These are phyloP conservation scores for Pogonocherus hispidulus DNA, from an alignment of 2,888 invertebrate genomes.

Conservation along the genomic window DNA sequence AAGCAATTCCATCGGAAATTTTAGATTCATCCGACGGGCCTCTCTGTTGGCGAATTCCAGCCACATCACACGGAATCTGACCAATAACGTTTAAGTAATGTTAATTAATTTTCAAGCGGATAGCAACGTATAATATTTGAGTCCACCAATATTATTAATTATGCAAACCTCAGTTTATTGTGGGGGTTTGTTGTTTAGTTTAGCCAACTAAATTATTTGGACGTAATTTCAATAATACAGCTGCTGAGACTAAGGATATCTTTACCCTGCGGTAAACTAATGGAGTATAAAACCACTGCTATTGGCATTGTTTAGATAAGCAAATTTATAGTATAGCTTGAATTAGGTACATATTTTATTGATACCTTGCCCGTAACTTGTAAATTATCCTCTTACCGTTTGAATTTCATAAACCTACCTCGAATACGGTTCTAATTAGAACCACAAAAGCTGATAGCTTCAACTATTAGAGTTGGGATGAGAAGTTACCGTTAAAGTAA, in stretches of 20 bases:
- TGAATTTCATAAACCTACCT: too few relatives aligned
- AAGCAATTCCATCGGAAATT: conserved; percentile 30
- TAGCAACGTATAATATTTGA: conserved; percentile 10
- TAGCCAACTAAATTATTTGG: neutral
- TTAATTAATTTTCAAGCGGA: conserved; percentile 26
- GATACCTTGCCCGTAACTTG: neutral
- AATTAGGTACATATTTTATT: neutral
- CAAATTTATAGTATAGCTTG: conserved; percentile 2
- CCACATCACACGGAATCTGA: conserved; percentile 13
- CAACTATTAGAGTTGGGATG: too few relatives aligned
- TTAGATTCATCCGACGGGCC: conserved; percentile 10
- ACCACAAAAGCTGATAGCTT: too few relatives aligned
- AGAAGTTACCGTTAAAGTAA: too few relatives aligned
- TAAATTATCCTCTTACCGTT: too few relatives aligned
- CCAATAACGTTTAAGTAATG: conserved; percentile 25
- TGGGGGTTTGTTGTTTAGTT: conserved; percentile 1
- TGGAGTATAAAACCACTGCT: neutral
- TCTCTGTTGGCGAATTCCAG: conserved; percentile 10
- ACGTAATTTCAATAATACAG: neutral
- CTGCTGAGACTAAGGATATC: neutral
- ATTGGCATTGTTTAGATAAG: neutral
- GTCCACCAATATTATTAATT: conserved; percentile 18
- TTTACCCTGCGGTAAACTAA: neutral
- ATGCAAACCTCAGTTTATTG: conserved; percentile 23
- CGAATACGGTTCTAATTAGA: too few relatives aligned